Conservation (phyloP, 2,113 vertebrate species). For the Erythrocebus patas region DNA sequence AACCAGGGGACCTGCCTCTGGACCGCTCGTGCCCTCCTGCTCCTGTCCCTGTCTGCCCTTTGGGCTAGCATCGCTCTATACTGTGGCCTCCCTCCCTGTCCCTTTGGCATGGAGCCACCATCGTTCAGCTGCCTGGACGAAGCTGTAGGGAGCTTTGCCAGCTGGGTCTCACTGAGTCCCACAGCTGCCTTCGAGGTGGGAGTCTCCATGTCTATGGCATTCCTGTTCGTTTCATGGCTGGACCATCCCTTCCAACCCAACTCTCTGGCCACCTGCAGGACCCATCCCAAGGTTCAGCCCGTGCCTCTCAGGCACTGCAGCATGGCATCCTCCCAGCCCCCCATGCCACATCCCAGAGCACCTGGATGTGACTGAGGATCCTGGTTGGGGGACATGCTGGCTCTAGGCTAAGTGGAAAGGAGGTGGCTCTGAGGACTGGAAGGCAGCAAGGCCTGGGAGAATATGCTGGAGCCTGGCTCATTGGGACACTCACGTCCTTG, state of each 20-base stretch:
- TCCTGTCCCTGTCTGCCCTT: background rate
- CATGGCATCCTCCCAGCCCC: background rate
- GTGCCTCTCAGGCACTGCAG: background rate
- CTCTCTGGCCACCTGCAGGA: background rate
- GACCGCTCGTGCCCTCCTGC: background rate
- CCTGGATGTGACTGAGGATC: background rate
- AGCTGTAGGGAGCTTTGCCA: background rate
- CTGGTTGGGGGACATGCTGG: background rate
- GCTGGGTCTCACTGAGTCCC: accelerated
- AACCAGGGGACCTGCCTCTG: background rate
- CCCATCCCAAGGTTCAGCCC: background rate
- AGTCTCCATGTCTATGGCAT: background rate
- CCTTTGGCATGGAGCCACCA: too few species aligned
- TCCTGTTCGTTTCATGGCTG: background rate
- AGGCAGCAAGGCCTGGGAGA: background rate
- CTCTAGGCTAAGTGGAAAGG: background rate
- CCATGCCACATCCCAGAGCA: background rate
- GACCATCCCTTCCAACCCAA: background rate
- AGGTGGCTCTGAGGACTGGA: background rate
- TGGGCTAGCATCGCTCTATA: background rate
- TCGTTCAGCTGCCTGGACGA: background rate
- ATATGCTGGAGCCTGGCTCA: background rate
- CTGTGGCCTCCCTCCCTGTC: background rate
- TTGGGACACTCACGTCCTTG: background rate
- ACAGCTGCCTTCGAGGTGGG: background rate